These are phyloP conservation scores for Eumacrocentrus americanus DNA, from an alignment of 2,888 invertebrate species.

Conservation along the genomic window DNA sequence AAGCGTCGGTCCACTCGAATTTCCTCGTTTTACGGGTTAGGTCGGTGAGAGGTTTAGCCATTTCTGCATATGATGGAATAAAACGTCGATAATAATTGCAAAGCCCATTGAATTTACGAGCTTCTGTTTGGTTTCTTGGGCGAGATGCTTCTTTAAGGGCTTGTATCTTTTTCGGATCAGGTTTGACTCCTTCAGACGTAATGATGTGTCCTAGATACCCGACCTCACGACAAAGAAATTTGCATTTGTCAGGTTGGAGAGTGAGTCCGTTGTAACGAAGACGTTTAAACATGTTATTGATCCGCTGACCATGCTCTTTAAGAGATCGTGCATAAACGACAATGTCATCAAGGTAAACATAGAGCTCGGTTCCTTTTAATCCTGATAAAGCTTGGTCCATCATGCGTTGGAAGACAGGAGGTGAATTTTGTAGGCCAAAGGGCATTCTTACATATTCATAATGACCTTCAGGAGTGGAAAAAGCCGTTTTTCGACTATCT, in stretches of 20 bases:
- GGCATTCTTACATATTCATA: no score
- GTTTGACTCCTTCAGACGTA: neutral
- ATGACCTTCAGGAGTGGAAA: no score
- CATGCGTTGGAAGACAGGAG: neutral
- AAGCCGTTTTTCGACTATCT: no score
- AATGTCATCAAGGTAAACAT: neutral
- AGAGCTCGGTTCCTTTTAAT: neutral
- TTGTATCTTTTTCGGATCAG: neutral
- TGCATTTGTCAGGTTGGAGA: neutral
- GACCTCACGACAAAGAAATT: neutral
- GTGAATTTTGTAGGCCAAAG: no score
- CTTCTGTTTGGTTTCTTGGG: neutral
- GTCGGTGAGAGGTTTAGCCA: neutral
- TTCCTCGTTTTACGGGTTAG: neutral
- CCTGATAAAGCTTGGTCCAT: neutral
- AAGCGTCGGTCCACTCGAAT: neutral
- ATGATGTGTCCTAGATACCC: neutral
- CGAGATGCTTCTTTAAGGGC: neutral
- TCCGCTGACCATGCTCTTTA: neutral
- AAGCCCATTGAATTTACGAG: neutral
- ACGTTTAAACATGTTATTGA: neutral
- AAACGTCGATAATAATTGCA: neutral
- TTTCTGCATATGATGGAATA: neutral
- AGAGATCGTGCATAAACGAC: neutral
- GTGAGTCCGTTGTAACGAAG: neutral